A percentile compares a stretch with the other conserved stretches of the same genome.
phyloP scores from a whole-genome alignment of 1,140 invertebrate species.

The Neelides sp. region DNA sequence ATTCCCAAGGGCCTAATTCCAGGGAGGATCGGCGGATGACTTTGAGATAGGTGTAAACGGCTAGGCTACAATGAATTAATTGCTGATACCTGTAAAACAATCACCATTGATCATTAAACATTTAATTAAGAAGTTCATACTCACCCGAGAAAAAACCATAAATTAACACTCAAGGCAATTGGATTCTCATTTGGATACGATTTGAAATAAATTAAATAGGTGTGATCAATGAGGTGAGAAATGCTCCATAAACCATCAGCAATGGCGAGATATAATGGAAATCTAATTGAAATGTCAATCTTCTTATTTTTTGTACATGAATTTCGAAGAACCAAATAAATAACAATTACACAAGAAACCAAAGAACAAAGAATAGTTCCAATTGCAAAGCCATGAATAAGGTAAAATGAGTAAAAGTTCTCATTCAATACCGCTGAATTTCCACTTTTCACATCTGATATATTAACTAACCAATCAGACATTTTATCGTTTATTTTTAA shows the following conservation, averaged over 20 bases:
- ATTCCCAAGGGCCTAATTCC: conserved; percentile 5
- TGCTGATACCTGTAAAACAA: conserved; percentile 3
- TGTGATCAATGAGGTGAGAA: conserved; percentile 7
- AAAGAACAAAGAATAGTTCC: neutral
- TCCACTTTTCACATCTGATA: neutral
- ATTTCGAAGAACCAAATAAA: neutral
- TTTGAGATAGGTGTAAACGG: conserved; percentile 7
- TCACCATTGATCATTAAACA: neutral
- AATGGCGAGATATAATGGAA: conserved; percentile 8
- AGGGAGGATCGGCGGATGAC: neutral
- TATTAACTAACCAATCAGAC: too few species aligned
- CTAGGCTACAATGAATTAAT: conserved; percentile 3
- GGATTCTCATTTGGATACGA: neutral
- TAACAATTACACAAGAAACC: neutral
- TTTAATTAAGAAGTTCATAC: neutral
- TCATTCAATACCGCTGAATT: neutral
- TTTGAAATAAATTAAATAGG: neutral
- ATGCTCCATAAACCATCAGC: conserved; percentile 7
- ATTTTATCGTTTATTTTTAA: too few species aligned
- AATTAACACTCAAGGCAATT: neutral
- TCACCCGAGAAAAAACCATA: neutral
- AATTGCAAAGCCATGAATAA: conserved; percentile 1
- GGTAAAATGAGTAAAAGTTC: conserved; percentile 3
- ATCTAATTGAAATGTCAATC: conserved; percentile 1
- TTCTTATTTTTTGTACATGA: neutral